These are phyloP conservation scores for Noctua janthe DNA, from an alignment of 2,888 invertebrate genomes.

Conservation along the genomic window DNA sequence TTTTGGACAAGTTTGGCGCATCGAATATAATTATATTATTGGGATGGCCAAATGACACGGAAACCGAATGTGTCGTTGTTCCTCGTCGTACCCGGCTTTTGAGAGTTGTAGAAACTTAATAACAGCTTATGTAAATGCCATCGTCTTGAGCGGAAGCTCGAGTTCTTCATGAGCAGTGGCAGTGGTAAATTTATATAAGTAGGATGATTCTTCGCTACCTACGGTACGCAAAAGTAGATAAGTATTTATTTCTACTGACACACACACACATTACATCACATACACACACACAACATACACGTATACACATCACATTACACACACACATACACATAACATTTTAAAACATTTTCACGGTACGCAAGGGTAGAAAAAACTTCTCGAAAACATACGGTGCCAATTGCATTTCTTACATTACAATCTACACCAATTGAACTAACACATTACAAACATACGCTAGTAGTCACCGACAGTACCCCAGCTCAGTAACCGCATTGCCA, in stretches of 20 bases:
- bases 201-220: not conserved
- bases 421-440: not conserved
- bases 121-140: not conserved
- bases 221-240: not conserved
- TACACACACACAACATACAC: no score
- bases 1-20: not conserved
- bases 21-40: not conserved
- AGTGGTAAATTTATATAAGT: not conserved
- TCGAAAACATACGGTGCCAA: not conserved
- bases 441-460: not conserved
- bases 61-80: not conserved
- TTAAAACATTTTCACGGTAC: not conserved
- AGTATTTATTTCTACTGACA: no score
- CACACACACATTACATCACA: no score
- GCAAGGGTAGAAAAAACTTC: not conserved
- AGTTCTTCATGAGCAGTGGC: not conserved
- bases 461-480: constrained; percentile 60
- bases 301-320: no score
- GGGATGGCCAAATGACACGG: not conserved
- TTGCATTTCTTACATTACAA: not conserved
- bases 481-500: constrained; percentile 57
- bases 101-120: no score
- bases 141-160: not conserved
- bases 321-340: no score
- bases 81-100: no score